phyloP scores from a whole-genome alignment of 2,888 invertebrate species.

The Oxystoma pomonae region DNA sequence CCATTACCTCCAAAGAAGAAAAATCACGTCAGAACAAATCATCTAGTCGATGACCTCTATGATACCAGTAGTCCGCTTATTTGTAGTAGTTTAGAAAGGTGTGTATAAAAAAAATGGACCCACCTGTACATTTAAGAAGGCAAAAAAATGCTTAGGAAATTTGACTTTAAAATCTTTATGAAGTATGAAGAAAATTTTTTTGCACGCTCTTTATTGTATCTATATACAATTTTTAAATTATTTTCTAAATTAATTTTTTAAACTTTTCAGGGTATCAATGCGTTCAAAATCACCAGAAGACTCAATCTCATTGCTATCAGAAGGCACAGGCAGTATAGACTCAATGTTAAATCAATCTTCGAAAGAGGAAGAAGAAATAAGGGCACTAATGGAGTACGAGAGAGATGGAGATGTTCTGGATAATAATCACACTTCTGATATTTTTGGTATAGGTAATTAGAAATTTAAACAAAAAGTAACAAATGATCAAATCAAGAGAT shows the following conservation, averaged over 20 bases:
- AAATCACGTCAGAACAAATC: constrained; percentile 47
- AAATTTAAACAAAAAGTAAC: too few species aligned
- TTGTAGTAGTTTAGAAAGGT: constrained; percentile 63
- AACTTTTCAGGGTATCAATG: constrained; percentile 57
- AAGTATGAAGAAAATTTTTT: too few species aligned
- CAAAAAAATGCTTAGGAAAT: too few species aligned
- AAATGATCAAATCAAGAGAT: too few species aligned
- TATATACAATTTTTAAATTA: too few species aligned
- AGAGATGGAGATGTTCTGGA: constrained; percentile 42
- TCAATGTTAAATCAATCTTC: constrained; percentile 86
- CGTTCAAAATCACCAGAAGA: constrained; percentile 72
- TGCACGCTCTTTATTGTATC: too few species aligned
- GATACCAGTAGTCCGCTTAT: constrained; percentile 53
- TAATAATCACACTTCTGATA: constrained; percentile 43
- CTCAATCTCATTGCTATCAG: constrained; percentile 61
- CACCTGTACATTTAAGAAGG: too few species aligned
- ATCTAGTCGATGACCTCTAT: constrained; percentile 48
- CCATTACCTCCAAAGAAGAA: constrained; percentile 74
- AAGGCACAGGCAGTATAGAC: constrained; percentile 78
- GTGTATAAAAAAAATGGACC: too few species aligned
- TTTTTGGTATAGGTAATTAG: constrained; percentile 33
- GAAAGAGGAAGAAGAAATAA: constrained; percentile 74
- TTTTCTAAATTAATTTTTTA: too few species aligned
- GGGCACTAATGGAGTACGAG: constrained; percentile 54
- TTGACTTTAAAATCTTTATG: too few species aligned